Conservation (phyloP, 2,888 invertebrate species). For the Dioctria rufipes region DNA sequence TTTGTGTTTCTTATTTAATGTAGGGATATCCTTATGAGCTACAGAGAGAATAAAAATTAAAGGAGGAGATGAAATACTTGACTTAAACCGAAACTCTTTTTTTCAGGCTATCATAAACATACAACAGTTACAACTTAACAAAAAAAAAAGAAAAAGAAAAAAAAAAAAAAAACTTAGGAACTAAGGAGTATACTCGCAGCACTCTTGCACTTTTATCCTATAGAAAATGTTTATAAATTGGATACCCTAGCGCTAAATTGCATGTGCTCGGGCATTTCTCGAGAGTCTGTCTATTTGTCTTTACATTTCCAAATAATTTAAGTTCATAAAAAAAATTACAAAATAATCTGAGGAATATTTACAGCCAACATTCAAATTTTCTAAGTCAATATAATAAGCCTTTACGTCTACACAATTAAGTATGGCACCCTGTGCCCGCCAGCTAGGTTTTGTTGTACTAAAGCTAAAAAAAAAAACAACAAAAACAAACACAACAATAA, state of each 20-base stretch:
- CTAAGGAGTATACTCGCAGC: constrained; percentile 47
- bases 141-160: neutral
- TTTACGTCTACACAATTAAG: constrained; percentile 1
- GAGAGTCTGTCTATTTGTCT: constrained; percentile 12
- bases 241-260: neutral
- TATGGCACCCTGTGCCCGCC: constrained; percentile 35
- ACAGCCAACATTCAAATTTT: constrained; percentile 1
- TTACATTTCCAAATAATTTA: constrained; percentile 46
- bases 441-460: constrained; percentile 3
- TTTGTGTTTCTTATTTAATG: constrained; percentile 18
- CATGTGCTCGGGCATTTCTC: constrained; percentile 6
- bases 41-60: neutral
- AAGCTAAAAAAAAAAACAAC: too few species aligned
- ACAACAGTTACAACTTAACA: constrained; percentile 39
- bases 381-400: neutral
- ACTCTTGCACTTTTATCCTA: constrained; percentile 30
- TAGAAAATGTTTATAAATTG: too few species aligned
- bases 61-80: constrained; percentile 13
- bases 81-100: constrained; percentile 13
- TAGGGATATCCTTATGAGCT: constrained; percentile 3
- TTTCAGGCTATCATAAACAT: constrained; percentile 26
- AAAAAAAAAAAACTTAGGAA: constrained; percentile 5
- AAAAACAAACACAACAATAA: too few species aligned
- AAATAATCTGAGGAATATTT: constrained; percentile 40
- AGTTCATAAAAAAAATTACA: constrained; percentile 32